A percentile compares a stretch with the other conserved stretches of the same genome.
phyloP scores from a whole-genome alignment of 2,113 vertebrate species.

The Boulengeromyrus knoepffleri region DNA sequence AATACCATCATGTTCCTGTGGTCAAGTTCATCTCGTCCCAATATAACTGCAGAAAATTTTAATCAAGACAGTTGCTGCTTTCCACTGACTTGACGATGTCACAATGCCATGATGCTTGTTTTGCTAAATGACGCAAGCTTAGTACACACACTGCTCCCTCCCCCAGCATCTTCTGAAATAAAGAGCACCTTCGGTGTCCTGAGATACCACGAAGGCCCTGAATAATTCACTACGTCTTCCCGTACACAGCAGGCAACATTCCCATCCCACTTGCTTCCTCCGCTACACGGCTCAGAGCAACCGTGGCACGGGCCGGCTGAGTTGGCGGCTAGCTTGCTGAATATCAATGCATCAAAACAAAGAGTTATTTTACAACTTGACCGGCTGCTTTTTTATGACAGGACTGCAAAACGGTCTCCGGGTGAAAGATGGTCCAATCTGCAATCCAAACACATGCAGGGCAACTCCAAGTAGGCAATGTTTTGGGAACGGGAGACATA shows the following conservation, averaged over 20 bases:
- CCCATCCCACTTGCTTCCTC: neutral
- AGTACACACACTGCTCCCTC: neutral
- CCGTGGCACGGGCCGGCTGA: neutral
- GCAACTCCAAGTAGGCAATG: neutral
- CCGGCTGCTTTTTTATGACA: neutral
- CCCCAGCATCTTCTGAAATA: neutral
- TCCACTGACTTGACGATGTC: neutral
- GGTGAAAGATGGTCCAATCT: constrained; percentile 6
- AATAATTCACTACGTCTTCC: neutral
- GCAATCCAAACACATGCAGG: neutral
- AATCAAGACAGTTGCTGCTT: neutral
- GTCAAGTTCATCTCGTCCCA: neutral
- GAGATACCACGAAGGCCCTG: neutral
- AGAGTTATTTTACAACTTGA: neutral
- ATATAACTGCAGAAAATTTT: neutral
- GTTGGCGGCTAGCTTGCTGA: neutral
- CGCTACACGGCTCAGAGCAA: neutral
- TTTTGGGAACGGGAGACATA: neutral
- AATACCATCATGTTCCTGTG: neutral
- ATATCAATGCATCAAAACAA: constrained; percentile 12
- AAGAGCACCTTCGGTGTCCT: neutral
- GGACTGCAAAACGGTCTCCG: neutral
- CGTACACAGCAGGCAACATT: neutral
- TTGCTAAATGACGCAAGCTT: neutral
- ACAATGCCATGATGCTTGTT: neutral